Conservation (phyloP, 2,113 vertebrate genomes). For the Rhabdomys dilectus region DNA sequence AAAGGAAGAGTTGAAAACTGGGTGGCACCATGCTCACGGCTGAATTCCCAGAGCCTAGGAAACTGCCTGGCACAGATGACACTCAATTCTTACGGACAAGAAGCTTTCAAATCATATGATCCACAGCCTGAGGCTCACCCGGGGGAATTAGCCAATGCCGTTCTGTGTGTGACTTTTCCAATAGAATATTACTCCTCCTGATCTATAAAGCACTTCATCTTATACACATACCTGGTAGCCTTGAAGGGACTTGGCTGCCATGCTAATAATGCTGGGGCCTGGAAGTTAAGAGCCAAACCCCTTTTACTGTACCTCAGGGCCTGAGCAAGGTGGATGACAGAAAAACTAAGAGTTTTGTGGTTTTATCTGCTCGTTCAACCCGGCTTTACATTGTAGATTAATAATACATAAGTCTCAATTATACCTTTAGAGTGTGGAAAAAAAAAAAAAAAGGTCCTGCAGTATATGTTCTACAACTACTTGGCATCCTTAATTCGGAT, state of each 20-base stretch:
- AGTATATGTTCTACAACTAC: constrained; percentile 17
- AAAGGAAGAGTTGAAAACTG: neutral
- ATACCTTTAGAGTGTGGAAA: neutral
- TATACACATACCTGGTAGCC: neutral
- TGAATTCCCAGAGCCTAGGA: neutral
- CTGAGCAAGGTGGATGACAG: neutral
- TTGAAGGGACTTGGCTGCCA: neutral
- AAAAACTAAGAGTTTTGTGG: neutral
- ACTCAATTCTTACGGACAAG: neutral
- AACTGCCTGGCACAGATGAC: neutral
- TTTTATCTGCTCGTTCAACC: neutral
- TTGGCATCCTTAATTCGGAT: neutral
- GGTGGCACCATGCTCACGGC: neutral
- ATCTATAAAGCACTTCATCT: neutral
- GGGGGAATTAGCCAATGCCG: neutral
- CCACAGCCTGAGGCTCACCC: neutral
- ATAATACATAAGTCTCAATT: neutral
- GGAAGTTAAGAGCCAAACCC: neutral
- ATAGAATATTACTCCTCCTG: neutral
- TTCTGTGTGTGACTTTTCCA: neutral
- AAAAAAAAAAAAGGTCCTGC: neutral
- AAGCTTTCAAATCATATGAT: neutral
- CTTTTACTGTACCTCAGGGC: neutral
- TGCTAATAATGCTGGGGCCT: neutral
- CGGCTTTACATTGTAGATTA: constrained; percentile 26